Conservation (phyloP, 92 coral and sea anemone species). For the Meandrina meandrites region DNA sequence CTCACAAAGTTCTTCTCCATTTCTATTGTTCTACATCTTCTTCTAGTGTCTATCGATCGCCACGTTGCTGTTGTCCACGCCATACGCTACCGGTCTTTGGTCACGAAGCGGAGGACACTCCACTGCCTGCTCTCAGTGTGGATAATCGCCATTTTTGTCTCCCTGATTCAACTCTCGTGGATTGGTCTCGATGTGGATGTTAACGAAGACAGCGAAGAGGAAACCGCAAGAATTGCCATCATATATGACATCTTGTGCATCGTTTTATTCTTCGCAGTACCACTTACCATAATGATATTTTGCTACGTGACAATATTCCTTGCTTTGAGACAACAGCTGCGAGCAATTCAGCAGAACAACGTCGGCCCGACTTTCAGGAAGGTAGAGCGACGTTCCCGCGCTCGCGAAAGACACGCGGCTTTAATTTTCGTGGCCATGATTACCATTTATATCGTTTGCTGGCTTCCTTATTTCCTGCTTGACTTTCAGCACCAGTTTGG, state of each 20-base stretch:
- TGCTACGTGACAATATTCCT: conserved; percentile 16
- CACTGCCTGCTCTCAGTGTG: conserved; percentile 40
- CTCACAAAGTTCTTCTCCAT: conserved; percentile 70
- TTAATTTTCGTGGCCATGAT: conserved; percentile 57
- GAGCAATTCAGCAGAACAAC: conserved; percentile 1
- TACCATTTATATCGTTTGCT: conserved; percentile 51
- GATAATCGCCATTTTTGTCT: conserved; percentile 33
- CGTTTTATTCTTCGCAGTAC: not conserved
- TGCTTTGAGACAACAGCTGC: conserved; percentile 9
- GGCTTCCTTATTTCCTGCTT: conserved; percentile 67
- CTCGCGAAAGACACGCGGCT: conserved; percentile 40
- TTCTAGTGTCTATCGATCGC: conserved; percentile 73
- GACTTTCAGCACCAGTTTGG: conserved; percentile 44
- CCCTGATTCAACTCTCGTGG: conserved; percentile 68
- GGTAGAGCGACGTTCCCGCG: not conserved
- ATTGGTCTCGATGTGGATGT: conserved; percentile 3
- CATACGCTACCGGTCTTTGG: conserved; percentile 54
- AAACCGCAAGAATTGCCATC: not conserved
- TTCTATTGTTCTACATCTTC: conserved; percentile 75
- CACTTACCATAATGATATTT: conserved; percentile 9
- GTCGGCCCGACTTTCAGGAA: not conserved
- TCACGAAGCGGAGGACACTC: conserved; percentile 39
- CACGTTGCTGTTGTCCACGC: conserved; percentile 75
- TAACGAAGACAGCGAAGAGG: not conserved
- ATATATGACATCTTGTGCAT: conserved; percentile 2